Base-by-base conservation (phyloP, 2,888 invertebrate species). In the Tortrix viridana region DNA sequence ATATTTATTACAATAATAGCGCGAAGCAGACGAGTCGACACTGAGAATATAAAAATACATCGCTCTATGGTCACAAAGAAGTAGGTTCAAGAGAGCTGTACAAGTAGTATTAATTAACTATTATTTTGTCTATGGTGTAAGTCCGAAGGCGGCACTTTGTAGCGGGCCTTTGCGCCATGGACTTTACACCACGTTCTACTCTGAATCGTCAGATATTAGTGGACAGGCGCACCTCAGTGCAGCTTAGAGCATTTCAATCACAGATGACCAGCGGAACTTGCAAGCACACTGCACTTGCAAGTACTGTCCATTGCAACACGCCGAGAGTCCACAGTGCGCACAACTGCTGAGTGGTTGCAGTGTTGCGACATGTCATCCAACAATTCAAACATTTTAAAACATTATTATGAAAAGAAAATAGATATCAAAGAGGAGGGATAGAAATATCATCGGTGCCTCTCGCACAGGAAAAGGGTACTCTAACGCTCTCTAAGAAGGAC, bases 11-110 rank as follows among this genome's bases (percentile, higher is more conserved):
- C 64, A 67, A 49, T 56, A 52, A 58, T 76, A 81, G 77, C 81
- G 75, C 67, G 60, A 81, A 82, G 82, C 82, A 71, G 74, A 81
- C 77, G 73, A 12, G 32, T 32, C 3, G 32, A 81, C 80, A 81
- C 67, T 72, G 66, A 77, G 75, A 77, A 72, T 76, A 76, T 65
- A 75, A 76, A 76, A 75, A 75, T 75, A 75, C 75, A 74, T 67
- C 69, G 70, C 66, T 66, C 57, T 66, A 74, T 74, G 72, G 73
- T 74, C 74, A 65, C 67, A 67, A 69, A 64, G 46, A 46, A 63
- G 41, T 53, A 48, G 63, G 47, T 58, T 54, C 41, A 23, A n/a
- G 41, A 41, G 41, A n/a, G 16, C 41, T 14, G n/a, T 41, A n/a
- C 41, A 41, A 16, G 32, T 32, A 32, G 9, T 32, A 32, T 32